These are phyloP conservation scores for Coregonus suidteri DNA, from an alignment of 2,797 vertebrate species.

Conservation along the genomic window DNA sequence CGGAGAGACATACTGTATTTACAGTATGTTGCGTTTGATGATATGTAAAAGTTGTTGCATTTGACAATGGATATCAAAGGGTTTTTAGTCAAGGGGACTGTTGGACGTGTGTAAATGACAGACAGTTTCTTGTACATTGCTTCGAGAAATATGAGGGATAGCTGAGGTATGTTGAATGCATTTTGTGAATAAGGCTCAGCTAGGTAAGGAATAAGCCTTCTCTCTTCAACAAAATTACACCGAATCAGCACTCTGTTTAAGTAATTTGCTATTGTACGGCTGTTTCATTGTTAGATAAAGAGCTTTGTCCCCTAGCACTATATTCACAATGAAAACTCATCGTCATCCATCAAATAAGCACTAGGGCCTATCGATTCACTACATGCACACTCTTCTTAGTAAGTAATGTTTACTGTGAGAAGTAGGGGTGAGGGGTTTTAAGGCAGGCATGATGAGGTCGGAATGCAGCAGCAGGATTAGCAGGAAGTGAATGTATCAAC, in stretches of 20 bases:
- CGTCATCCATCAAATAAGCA: neutral
- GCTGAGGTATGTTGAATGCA: too few relatives aligned
- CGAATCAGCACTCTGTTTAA: neutral
- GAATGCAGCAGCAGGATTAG: neutral
- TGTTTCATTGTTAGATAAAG: too few relatives aligned
- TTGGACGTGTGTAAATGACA: too few relatives aligned
- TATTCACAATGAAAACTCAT: neutral
- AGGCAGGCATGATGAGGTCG: neutral
- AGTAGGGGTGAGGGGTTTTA: neutral
- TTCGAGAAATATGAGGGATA: too few relatives aligned
- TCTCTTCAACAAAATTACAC: neutral
- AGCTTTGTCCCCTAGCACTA: neutral
- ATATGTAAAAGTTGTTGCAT: constrained; percentile 12
- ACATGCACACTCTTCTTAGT: neutral
- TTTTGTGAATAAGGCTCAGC: neutral
- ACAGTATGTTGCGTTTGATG: constrained; percentile 8
- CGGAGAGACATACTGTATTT: constrained; percentile 15
- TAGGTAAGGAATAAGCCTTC: neutral
- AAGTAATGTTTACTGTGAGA: neutral
- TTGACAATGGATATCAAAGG: constrained; percentile 3
- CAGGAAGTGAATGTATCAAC: constrained; percentile 2
- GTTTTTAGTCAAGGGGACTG: constrained; percentile 1
- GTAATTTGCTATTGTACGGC: neutral
- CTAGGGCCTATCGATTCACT: neutral
- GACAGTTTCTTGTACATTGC: too few relatives aligned